Base-by-base conservation (phyloP, 2,797 vertebrate genomes). In the Spea hammondii region DNA sequence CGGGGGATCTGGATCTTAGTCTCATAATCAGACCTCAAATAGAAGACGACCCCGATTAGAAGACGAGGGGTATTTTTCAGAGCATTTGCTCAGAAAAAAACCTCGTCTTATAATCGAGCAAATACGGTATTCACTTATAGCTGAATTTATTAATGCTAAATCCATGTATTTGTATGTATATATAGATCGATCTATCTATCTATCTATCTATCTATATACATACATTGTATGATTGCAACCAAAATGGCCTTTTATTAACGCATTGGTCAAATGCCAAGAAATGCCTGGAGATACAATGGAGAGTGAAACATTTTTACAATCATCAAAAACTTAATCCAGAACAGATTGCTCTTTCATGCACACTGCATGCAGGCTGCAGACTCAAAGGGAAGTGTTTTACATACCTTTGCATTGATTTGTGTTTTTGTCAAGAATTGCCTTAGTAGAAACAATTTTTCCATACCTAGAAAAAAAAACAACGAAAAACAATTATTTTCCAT, bases 331-430 rank as follows among this genome's bases (percentile, higher is more conserved):
- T 71, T 76, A 80, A 66, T 80, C 51, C 68, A 11, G 69, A 76
- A 70, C 62, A 72, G 74, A 67, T 75, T 72, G 73, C 14, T 57
- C 11, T 72, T 65, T 62, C 62, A 72, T 66, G 76, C 68, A 72
- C 72, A 53, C n/a, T 14, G 9, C 55, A 59, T 13, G 46, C 60
- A 14, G 10, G 50, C 45, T 76, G 50, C 14, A 54, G 12, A 54
- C 69, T 71, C 59, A 59, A 71, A 76, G 59, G 57, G 73, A 81
- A 72, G n/a, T 59, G 48, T 84, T 79, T 76, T 82, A 92, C 91
- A 0, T 94, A 98, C 97, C 97, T 97, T 98, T 98, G 92, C 97
- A 98, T 85, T 98, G 97, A 93, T 98, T 97, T 79, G 97, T 98
- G 92, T 97, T 98, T 93, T 98, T 98, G 90, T 98, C 97, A 89